Base-by-base conservation (phyloP, 2,888 invertebrate species). In the Aspidapion aeneum region DNA sequence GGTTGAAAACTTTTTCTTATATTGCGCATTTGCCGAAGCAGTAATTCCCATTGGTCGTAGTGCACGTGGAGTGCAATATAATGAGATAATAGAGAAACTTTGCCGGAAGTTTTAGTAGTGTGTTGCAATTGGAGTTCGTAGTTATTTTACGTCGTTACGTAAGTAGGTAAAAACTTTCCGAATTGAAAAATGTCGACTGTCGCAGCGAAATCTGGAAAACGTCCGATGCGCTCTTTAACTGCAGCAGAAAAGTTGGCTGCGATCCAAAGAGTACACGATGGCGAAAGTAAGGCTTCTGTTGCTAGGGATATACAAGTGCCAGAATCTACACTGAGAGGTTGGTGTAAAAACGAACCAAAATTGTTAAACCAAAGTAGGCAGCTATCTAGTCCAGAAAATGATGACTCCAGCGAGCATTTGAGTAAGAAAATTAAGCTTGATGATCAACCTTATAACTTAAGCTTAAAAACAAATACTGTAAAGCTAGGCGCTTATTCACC, bases 321-420 rank as follows among this genome's bases (percentile, higher is more conserved):
- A 0, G 93, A 93, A 78, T 93, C 92, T 1, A 93, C 93, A 7
- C 82, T 93, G 17, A 85, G 93, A 1, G 93, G 93, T 63, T 93
- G 93, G 93, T 93, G 93, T 80, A 93, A 93, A 79, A 90, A 91
- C 75, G 91, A 92, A 75, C 89, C 90, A 72, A 93, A 93, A 78
- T 81, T 87, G 1, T 80, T 89, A 69, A 85, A 88, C 77, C 87
- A 89, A 74, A 88, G 89, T 21, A 83, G 88, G 9, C 86, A 89
- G 73, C 12, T 35, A 12, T 87, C 89, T 55, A 88, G 88, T 7
- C 88, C 89, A 1, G 90, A 90, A 70, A 89, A 89, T 54, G 85
- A 85, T 73, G 85, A 85, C 74, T 84, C 85, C 72, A 80, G 82
- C 66, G 82, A 83, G 20, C 55, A 66, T n/a, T 65, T 68, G 49